phyloP scores from a whole-genome alignment of 2,113 vertebrate species.

The Salvelinus namaycush region DNA sequence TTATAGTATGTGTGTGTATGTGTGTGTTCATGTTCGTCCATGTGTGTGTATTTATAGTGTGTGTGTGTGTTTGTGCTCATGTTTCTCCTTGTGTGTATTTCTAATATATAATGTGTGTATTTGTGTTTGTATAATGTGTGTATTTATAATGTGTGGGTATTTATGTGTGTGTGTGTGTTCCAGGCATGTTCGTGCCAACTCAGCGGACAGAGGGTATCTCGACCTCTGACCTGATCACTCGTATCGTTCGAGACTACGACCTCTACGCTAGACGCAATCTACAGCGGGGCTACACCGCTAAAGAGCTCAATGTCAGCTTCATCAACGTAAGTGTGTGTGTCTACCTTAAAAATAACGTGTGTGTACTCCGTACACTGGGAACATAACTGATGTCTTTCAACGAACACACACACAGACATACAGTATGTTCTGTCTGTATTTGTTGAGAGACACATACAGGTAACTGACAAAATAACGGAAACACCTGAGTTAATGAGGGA shows the following conservation, averaged over 20 bases:
- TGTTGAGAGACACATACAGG: no score
- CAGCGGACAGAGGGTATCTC: conserved; percentile 97
- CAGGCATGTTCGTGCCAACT: conserved; percentile 97
- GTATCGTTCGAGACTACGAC: conserved; percentile 95
- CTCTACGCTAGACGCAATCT: conserved; percentile 95
- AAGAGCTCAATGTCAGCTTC: conserved; percentile 97
- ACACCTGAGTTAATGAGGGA: not conserved
- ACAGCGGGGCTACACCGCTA: conserved; percentile 95
- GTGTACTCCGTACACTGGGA: no score
- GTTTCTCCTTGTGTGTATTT: not conserved
- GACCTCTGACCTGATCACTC: conserved; percentile 95
- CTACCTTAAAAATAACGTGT: no score
- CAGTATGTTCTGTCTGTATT: no score
- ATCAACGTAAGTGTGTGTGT: conserved; percentile 83
- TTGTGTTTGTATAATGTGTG: not conserved
- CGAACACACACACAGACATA: no score
- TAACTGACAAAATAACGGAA: not conserved
- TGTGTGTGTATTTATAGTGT: not conserved
- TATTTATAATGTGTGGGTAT: not conserved
- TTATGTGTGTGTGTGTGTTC: conserved; percentile 5
- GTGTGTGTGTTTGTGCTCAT: not conserved
- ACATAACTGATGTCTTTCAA: no score
- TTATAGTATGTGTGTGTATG: no score
- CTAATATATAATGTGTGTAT: not conserved
- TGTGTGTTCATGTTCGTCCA: not conserved